Conservation (phyloP, 1,140 invertebrate genomes). For the Trichonephila clavipes region DNA sequence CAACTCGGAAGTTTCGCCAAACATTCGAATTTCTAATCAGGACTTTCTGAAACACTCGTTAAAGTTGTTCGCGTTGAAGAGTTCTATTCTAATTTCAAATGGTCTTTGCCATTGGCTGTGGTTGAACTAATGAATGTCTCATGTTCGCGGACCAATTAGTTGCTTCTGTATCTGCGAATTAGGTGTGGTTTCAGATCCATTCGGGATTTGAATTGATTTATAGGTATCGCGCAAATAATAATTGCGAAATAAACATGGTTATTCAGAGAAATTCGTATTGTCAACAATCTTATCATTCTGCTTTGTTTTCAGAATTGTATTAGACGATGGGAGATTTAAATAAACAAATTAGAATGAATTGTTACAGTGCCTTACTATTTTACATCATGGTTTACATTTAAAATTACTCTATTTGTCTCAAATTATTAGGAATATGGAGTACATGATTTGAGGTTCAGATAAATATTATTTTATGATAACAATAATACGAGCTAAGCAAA, state of each 20-base stretch:
- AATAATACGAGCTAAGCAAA: no score
- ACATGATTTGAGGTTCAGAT: no score
- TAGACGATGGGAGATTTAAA: no score
- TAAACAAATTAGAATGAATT: no score
- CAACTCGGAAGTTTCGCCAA: background rate
- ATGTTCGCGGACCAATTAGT: background rate
- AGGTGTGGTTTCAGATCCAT: background rate
- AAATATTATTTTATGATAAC: no score
- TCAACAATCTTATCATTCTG: no score
- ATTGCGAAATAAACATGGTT: background rate
- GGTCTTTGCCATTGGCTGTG: background rate
- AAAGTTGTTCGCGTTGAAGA: background rate
- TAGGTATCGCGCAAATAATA: background rate
- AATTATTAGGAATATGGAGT: no score
- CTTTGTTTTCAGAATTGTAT: no score
- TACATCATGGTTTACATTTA: no score
- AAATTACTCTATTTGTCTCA: no score
- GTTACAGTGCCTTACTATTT: no score
- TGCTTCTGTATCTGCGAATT: background rate
- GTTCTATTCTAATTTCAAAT: background rate
- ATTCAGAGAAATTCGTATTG: no score
- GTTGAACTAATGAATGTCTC: constrained; percentile 18
- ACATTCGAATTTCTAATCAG: background rate
- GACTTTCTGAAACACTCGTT: background rate
- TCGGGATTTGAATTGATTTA: background rate